These are phyloP conservation scores for Monodelphis domestica DNA, from an alignment of 2,797 vertebrate genomes.

Conservation along the genomic window DNA sequence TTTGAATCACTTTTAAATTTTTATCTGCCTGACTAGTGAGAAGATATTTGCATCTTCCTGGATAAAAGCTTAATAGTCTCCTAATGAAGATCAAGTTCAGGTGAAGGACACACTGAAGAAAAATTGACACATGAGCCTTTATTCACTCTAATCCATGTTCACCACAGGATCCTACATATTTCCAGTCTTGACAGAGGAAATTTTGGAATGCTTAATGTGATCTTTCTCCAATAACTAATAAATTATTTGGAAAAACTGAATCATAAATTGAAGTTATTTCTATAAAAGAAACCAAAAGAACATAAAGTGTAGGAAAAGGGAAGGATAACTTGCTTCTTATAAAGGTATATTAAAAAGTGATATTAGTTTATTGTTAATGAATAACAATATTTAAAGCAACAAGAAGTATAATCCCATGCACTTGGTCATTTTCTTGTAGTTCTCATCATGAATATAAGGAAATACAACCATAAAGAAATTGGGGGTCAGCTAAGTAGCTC, in stretches of 20 bases:
- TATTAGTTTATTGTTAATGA: background rate
- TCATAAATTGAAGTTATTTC: background rate
- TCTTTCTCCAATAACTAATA: background rate
- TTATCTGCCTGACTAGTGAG: background rate
- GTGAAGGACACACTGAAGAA: background rate
- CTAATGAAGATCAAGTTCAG: background rate
- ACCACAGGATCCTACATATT: background rate
- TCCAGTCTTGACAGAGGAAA: background rate
- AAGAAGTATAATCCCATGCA: background rate
- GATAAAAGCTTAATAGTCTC: background rate
- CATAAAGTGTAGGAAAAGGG: background rate
- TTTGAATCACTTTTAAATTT: background rate
- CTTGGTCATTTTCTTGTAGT: background rate
- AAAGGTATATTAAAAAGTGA: background rate
- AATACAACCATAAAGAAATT: background rate
- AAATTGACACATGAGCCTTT: background rate
- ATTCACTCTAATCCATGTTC: background rate
- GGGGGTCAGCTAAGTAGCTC: too few relatives aligned
- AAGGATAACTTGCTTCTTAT: background rate
- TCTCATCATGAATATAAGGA: background rate
- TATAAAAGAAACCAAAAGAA: background rate
- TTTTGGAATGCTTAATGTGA: background rate
- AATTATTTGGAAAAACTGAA: background rate
- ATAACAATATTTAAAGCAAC: background rate
- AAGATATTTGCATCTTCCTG: background rate